Base-by-base conservation (phyloP, 2,888 invertebrate genomes). In the Apocheima hispidaria region DNA sequence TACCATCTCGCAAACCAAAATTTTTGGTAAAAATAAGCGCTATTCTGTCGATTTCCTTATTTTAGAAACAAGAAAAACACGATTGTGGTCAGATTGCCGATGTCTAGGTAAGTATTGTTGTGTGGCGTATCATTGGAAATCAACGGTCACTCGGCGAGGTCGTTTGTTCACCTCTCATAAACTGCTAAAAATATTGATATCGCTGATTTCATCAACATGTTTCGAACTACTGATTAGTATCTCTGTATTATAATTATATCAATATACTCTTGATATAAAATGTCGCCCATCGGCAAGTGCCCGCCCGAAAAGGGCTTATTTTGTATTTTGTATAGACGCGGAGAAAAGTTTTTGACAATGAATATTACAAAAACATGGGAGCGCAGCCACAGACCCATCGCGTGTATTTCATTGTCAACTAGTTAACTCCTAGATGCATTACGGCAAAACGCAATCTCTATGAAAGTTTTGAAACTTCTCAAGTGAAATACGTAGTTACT, bases 161-260 rank as follows among this genome's bases (percentile, higher is more conserved):
- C 87, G 88, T 87, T 87, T 82, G 74, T 88, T 88, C 81, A 87
- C 83, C 87, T 82, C 75, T 43, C 57, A 49, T 49, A 49, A 30
- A 30, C 30, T 46, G 28, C 46, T 46, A 46, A 20, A 46, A 44
- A 44, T 16, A 20, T 12, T 46, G 12, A n/a, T 30, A 46, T 46
- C 18, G 18, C 14, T 46, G 26, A 26, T 16, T 28, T 30, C 18
- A 46, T 46, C 30, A 46, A 36, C 18, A 38, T 36, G 2, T 35
- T 50, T 14, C 0, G 16, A 23, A 48, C 5, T 7, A 2, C 14
- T 35, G n/a, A 14, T 41, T n/a, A n/a, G 1, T 14, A 7, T 20
- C 40, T 41, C n/a, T n/a, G n/a, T n/a, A n/a, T n/a, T n/a, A n/a
- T n/a, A n/a, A n/a, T n/a, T n/a, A n/a, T n/a, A n/a, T n/a, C n/a